Conservation (phyloP, 2,888 invertebrate species). For the Caenorhabditis auriculariae region DNA sequence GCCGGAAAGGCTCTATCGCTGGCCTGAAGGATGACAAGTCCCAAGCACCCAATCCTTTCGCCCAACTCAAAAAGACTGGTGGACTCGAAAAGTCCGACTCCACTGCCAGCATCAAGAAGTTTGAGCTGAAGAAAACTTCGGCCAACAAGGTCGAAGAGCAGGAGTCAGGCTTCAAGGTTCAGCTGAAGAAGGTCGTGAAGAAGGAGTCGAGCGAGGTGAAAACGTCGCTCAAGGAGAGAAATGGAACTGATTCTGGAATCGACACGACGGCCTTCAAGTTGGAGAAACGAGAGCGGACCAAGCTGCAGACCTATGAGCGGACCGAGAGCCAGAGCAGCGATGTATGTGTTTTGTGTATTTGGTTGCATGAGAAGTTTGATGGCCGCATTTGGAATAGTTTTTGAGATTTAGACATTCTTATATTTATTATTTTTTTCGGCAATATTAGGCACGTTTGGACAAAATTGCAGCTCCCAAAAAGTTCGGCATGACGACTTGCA, state of each 20-base stretch:
- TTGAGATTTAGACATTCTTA: conserved; percentile 9
- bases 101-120: conserved; percentile 27
- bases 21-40: conserved; percentile 10
- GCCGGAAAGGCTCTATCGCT: conserved; percentile 22
- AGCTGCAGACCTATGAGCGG: conserved; percentile 37
- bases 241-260: conserved; percentile 18
- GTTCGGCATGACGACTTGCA: too few species aligned
- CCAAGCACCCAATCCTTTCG: conserved; percentile 25
- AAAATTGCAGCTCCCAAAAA: too few species aligned
- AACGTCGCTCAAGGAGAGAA: conserved; percentile 16
- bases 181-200: conserved; percentile 53
- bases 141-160: conserved; percentile 16
- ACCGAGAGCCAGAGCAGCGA: conserved; percentile 17
- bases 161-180: conserved; percentile 31
- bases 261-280: conserved; percentile 26
- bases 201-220: conserved; percentile 28
- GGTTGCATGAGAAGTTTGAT: conserved; percentile 7
- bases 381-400: neutral
- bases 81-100: conserved; percentile 40
- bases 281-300: conserved; percentile 38
- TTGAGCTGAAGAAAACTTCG: conserved; percentile 8
- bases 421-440: conserved; percentile 3
- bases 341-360: too few species aligned
- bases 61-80: conserved; percentile 44
- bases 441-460: neutral